A percentile compares a stretch with the other conserved stretches of the same genome.
Evolutionary conservation across 2,888 invertebrate genomes (phyloP).

Genomic region (Drosophila leonis): DNA sequence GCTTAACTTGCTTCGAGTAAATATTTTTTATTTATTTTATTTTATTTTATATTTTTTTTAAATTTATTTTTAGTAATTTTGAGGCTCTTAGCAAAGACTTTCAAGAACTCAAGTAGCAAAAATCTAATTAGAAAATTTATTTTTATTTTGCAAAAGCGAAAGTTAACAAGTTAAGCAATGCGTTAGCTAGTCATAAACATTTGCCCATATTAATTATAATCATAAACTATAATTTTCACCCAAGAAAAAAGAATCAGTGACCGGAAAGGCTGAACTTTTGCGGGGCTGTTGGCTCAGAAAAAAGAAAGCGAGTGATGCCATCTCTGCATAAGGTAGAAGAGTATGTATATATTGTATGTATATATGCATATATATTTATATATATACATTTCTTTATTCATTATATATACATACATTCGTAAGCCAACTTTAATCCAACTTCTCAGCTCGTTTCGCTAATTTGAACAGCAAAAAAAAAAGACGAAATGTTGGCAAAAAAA

Average conservation of each 20-base stretch:
- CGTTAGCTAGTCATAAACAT: constrained; percentile 49
- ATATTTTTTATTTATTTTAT: no score
- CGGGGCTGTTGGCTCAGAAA: constrained; percentile 22
- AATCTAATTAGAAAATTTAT: constrained; percentile 34
- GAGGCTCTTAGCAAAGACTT: background rate
- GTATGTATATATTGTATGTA: background rate
- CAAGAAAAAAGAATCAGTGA: constrained; percentile 68
- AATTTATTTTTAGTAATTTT: no score
- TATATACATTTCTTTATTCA: background rate
- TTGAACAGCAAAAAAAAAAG: constrained; percentile 9
- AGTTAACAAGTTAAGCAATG: constrained; percentile 41
- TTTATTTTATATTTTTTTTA: background rate
- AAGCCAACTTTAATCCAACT: constrained; percentile 19
- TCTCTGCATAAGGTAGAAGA: background rate
- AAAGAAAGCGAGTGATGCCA: constrained; percentile 58
- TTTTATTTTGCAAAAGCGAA: constrained; percentile 59
- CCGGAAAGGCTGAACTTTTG: constrained; percentile 62
- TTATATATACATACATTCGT: background rate
- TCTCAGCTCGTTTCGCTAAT: constrained; percentile 13
- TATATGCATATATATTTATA: background rate
- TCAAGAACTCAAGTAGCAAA: background rate
- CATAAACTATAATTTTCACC: constrained; percentile 76
- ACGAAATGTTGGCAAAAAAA: constrained; percentile 41
- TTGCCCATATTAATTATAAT: constrained; percentile 72
- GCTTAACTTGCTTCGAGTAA: no score